A percentile compares a stretch with the other conserved stretches of the same genome.
These are phyloP conservation scores for Euzophera pinguis DNA, from an alignment of 2,888 invertebrate genomes.

Conservation along the genomic window DNA sequence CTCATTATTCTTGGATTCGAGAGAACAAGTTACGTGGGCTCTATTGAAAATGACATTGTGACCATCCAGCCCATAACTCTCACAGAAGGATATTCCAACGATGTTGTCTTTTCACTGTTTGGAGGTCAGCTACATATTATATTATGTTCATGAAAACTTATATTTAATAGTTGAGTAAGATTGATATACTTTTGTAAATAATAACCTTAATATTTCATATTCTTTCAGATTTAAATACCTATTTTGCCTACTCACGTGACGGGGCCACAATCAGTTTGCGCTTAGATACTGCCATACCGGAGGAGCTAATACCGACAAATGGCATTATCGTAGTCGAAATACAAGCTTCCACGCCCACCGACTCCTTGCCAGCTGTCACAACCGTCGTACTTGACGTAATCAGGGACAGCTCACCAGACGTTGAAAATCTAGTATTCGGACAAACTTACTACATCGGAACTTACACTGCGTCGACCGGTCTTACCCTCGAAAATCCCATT, in stretches of 20 bases:
- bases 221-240: conserved; percentile 19
- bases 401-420: neutral
- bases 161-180: too few relatives aligned
- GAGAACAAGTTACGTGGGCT: conserved; percentile 27
- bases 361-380: conserved; percentile 19
- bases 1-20: conserved; percentile 25
- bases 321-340: conserved; percentile 25
- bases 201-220: too few relatives aligned
- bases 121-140: neutral
- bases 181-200: too few relatives aligned
- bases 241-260: conserved; percentile 14
- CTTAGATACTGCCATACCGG: conserved; percentile 21
- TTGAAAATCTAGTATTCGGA: conserved; percentile 25
- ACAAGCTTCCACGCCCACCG: conserved; percentile 23
- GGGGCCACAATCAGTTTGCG: conserved; percentile 21
- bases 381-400: conserved; percentile 20
- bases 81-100: conserved; percentile 7
- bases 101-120: conserved; percentile 22
- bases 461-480: conserved; percentile 25
- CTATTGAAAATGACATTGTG: conserved; percentile 4
- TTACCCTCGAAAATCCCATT: conserved; percentile 28
- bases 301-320: conserved; percentile 23
- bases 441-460: conserved; percentile 33
- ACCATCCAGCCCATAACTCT: neutral
- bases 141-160: too few relatives aligned